phyloP scores from a whole-genome alignment of 1,140 invertebrate genomes.

The Pseudomyrmex flavicornis region DNA sequence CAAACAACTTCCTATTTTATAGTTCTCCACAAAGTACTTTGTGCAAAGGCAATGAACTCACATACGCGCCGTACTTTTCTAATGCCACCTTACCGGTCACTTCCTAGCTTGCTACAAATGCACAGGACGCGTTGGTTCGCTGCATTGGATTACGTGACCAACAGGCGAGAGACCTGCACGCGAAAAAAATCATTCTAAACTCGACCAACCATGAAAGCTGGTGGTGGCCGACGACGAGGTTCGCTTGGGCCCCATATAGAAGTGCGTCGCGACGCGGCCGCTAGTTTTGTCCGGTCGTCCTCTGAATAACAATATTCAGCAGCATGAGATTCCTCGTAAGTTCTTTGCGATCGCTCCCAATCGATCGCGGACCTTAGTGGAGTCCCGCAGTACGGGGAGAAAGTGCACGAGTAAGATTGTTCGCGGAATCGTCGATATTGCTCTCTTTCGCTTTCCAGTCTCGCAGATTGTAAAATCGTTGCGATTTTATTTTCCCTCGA shows the following conservation, averaged over 20 bases:
- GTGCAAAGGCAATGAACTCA: neutral
- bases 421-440: conserved; percentile 6
- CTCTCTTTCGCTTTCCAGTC: conserved; percentile 51
- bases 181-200: conserved; percentile 75
- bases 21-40: neutral
- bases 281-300: conserved; percentile 80
- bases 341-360: conserved; percentile 12
- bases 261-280: conserved; percentile 77
- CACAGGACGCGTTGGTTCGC: conserved; percentile 47
- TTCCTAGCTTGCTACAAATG: conserved; percentile 75
- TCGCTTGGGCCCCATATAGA: conserved; percentile 82
- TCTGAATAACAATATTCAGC: conserved; percentile 78
- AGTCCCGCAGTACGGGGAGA: conserved; percentile 13
- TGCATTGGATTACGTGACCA: conserved; percentile 53
- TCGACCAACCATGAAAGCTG: conserved; percentile 77
- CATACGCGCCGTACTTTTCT: conserved; percentile 37
- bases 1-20: neutral
- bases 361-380: neutral
- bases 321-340: conserved; percentile 82
- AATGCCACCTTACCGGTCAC: conserved; percentile 68
- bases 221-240: conserved; percentile 65
- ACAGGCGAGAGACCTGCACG: conserved; percentile 26
- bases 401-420: conserved; percentile 28
- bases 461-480: conserved; percentile 29
- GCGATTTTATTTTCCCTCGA: conserved; percentile 1